These are phyloP conservation scores for Melopsittacus undulatus DNA, from an alignment of 2,797 vertebrate species.

Conservation along the genomic window DNA sequence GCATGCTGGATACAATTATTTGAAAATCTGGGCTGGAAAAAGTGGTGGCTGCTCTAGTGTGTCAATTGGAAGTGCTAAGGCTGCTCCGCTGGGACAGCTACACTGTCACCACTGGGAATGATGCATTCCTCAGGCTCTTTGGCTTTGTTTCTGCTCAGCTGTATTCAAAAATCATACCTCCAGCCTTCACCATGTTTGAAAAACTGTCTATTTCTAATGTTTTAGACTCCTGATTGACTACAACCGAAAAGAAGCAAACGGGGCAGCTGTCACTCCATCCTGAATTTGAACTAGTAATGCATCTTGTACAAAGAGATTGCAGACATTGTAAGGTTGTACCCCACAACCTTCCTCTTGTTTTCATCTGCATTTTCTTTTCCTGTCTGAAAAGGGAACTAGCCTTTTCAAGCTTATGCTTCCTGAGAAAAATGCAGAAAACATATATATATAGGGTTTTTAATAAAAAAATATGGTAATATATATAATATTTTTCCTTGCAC, in stretches of 20 bases:
- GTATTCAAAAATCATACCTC: neutral
- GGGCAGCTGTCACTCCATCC: neutral
- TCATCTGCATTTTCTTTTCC: neutral
- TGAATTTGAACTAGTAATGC: neutral
- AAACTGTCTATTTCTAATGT: neutral
- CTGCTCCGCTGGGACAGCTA: neutral
- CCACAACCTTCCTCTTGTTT: neutral
- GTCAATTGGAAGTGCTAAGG: neutral
- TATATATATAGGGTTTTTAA: neutral
- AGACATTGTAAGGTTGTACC: neutral
- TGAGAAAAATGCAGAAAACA: neutral
- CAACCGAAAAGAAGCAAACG: neutral
- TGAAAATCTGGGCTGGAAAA: neutral
- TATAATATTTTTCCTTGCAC: neutral
- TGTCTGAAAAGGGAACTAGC: neutral
- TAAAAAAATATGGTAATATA: neutral
- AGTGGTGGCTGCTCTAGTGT: neutral
- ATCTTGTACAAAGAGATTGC: neutral
- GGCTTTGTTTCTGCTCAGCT: neutral
- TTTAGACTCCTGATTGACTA: neutral
- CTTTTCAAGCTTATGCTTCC: neutral
- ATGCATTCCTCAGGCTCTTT: neutral
- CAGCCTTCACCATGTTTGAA: neutral
- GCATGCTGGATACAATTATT: neutral
- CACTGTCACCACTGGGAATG: neutral